Evolutionary conservation across 2,113 vertebrate species (phyloP), one percentile per base, ranked within the genome.

Genomic region (Haplochromis vanheusdeni): DNA sequence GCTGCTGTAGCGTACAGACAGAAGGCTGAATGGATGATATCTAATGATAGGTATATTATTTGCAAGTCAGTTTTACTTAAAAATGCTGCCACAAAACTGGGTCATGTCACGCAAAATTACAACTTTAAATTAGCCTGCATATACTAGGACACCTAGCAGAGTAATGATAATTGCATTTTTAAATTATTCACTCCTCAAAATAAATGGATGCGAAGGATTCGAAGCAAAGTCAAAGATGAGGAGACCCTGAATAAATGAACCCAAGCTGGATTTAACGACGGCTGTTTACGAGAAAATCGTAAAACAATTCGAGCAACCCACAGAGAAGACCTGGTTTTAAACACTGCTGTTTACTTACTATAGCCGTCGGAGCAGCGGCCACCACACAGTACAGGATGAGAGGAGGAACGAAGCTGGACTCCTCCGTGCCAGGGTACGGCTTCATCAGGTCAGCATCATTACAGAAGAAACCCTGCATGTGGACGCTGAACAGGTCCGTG

Each of bases 381-480:
- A 99, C 97, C 91, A 99, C 97, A 26, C 98, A 98, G 91, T 99
- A 99, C 23, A 99, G 97, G 95, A 99, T 95, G 89, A 99, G 97
- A 1, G 98, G 99, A 5, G 98, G 97, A 94, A 99, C 96, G 93
- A 99, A 98, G 95, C 99, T 98, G 92, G 97, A 96, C 31, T 99
- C 98, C 87, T 99, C 99, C 1, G 95, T 94, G 52, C 99, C 99
- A 0, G 99, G 99, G 90, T 99, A 99, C 0, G 98, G 99, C 96
- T 99, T 99, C 98, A 99, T 97, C 93, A 99, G 96, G 89, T 98
- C 97, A 40, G 98, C 97, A 2, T 99, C 98, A 62, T 98, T 98
- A 87, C 99, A 99, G 97, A 99, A 99, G 97, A 99, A 99, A 37
- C 99, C 99, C 96, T 99, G 99, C 94, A 99, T 94, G 79, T 99